Evolutionary conservation across 1,140 invertebrate genomes (phyloP), one percentile per base, ranked within the genome.

Genomic region (Homalodisca vitripennis): DNA sequence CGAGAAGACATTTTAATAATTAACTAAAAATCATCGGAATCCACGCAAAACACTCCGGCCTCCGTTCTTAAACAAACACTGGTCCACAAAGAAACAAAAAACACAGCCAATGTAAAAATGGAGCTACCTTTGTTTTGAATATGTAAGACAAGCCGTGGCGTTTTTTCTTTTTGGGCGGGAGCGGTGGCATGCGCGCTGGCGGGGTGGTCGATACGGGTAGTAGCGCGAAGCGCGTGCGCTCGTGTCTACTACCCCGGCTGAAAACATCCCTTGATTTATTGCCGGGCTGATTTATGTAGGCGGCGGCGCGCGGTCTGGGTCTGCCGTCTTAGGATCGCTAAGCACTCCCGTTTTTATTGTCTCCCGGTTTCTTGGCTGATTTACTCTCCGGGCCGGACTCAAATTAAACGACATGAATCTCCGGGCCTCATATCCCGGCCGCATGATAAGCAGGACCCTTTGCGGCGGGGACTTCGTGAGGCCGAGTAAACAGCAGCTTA

Each of bases 31-130:
- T 51, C 22, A 20, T 51, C 3, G n/a, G 22, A 51, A 51, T 20
- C 3, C 48, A 20, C 48, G n/a, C 48, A 51, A 51, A 51, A 51
- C 48, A 51, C 48, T 22, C 3, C 48, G 14, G n/a, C 3, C 6
- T 6, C 48, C 48, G 48, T 22, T 26, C 27, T 60, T 27, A 26
- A 30, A 30, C 55, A 60, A 60, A 60, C 55, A 60, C 55, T 60
- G 55, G 14, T 2, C 12, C n/a, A 22, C 55, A 26, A 60, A 60
- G 55, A 60, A 60, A 60, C 55, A 60, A 60, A 60, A 60, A 60
- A 60, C 55, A 60, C 55, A 27, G 55, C 55, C 55, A 60, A 30
- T 27, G 55, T 60, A 60, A 60, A 60, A 60, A 60, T 60, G 55
- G 24, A 24, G 48, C 55, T 26, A 60, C 55, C 55, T 60, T 60